Conservation (phyloP, 2,797 vertebrate genomes). For the Molothrus ater region DNA sequence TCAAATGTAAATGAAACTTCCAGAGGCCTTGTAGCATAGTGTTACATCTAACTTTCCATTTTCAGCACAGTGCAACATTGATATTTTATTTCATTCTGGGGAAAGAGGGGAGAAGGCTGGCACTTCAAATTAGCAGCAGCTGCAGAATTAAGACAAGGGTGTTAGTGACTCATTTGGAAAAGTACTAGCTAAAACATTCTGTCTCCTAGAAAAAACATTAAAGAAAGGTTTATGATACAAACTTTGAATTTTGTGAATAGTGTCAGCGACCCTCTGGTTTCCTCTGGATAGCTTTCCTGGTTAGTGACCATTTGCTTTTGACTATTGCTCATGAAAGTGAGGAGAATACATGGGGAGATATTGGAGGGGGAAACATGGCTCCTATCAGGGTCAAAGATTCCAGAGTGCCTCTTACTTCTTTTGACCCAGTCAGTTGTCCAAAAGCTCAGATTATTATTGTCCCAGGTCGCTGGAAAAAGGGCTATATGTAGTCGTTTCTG, state of each 20-base stretch:
- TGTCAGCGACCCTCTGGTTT: conserved; percentile 4
- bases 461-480: not conserved
- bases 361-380: not conserved
- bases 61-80: conserved; percentile 60
- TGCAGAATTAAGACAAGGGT: conserved; percentile 70
- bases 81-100: conserved; percentile 65
- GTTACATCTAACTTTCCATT: conserved; percentile 62
- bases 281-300: not conserved
- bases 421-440: not conserved
- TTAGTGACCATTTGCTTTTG: conserved; percentile 15
- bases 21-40: conserved; percentile 19
- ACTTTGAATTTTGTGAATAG: conserved; percentile 29
- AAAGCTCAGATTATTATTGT: not conserved
- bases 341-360: not conserved
- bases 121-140: conserved; percentile 67
- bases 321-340: not conserved
- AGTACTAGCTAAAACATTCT: conserved; percentile 70
- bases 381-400: not conserved
- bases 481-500: not conserved
- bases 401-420: not conserved
- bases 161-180: conserved; percentile 72
- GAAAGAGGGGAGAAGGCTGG: conserved; percentile 61
- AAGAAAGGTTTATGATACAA: conserved; percentile 44
- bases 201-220: conserved; percentile 56
- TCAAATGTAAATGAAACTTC: conserved; percentile 7